Evolutionary conservation across 2,888 invertebrate genomes (phyloP).

Genomic region (Teinopalpus imperialis): DNA sequence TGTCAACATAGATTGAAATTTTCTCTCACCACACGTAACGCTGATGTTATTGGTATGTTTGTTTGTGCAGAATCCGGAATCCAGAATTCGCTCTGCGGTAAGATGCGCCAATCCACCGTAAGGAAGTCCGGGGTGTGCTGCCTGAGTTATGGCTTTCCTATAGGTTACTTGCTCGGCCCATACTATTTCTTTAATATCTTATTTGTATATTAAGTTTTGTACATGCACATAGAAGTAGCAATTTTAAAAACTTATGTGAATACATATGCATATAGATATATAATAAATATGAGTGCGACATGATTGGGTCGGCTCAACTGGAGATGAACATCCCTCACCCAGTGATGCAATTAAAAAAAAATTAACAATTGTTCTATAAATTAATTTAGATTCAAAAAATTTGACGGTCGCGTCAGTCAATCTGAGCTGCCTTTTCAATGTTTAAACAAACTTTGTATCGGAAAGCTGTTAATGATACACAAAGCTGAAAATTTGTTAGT

Average conservation of each 20-base stretch:
- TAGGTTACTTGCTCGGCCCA: background rate
- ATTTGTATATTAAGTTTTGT: background rate
- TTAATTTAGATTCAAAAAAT: too few species aligned
- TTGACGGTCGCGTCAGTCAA: background rate
- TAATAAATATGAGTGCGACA: too few species aligned
- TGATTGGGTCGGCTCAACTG: too few species aligned
- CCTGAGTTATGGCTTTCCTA: slow-evolving; percentile 13
- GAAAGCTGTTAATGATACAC: slow-evolving; percentile 25
- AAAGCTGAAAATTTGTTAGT: background rate
- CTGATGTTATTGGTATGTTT: slow-evolving; percentile 41
- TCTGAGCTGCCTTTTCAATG: slow-evolving; percentile 5
- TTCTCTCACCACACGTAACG: slow-evolving; percentile 35
- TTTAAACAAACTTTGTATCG: slow-evolving; percentile 23
- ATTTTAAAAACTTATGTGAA: too few species aligned
- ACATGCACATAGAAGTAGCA: background rate
- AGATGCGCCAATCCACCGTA: background rate
- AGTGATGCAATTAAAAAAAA: too few species aligned
- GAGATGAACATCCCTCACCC: too few species aligned
- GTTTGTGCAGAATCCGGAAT: slow-evolving; percentile 28
- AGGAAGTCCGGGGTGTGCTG: slow-evolving; percentile 3
- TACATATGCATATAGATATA: too few species aligned
- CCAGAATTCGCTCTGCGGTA: slow-evolving; percentile 13
- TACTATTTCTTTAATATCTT: background rate
- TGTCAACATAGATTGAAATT: slow-evolving; percentile 47
- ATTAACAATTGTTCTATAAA: too few species aligned